Base-by-base conservation (phyloP, 2,797 vertebrate species). In the Linurgus olivaceus region DNA sequence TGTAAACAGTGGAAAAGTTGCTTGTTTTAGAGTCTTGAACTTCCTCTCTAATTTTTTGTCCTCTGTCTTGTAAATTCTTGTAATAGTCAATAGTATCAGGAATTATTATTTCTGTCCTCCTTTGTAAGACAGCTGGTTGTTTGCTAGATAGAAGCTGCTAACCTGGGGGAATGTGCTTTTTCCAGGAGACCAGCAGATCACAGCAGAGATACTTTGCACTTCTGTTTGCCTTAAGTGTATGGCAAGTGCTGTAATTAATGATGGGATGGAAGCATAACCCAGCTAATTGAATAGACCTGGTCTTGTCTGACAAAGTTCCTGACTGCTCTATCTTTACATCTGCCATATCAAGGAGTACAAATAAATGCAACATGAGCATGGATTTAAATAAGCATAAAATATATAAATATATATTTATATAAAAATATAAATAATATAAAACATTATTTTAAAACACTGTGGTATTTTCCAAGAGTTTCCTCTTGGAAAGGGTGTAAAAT, bases 211-310 rank as follows among this genome's bases (percentile, higher is more conserved):
- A 52, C 45, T 40, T 78, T 63, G 86, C 33, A 48, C 62, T 66
- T 88, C 51, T 90, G 26, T 91, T 88, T 82, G 62, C 48, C n/a
- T 86, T 89, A 87, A 86, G 71, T 59, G 18, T 76, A 20, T 81
- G 67, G 59, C 37, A 59, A 86, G 16, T 71, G 26, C 58, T 88
- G 71, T 87, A 67, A n/a, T 90, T 95, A 95, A 86, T 88, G 29
- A 59, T 33, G 52, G 74, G 44, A 87, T 76, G 78, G 73, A 90
- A 86, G n/a, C 68, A 51, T 94, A 74, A 85, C 47, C 26, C 40
- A 67, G 31, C 81, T 92, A 93, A 84, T 85, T 93, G 71, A 90
- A 96, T 88, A 80, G 62, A 84, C 47, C 59, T 90, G 71, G 17
- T 94, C 72, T 88, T 94, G 68, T 94, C 75, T 91, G 83, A 51